Conservation (phyloP, 2,113 vertebrate species). For the Pterocles orientalis region DNA sequence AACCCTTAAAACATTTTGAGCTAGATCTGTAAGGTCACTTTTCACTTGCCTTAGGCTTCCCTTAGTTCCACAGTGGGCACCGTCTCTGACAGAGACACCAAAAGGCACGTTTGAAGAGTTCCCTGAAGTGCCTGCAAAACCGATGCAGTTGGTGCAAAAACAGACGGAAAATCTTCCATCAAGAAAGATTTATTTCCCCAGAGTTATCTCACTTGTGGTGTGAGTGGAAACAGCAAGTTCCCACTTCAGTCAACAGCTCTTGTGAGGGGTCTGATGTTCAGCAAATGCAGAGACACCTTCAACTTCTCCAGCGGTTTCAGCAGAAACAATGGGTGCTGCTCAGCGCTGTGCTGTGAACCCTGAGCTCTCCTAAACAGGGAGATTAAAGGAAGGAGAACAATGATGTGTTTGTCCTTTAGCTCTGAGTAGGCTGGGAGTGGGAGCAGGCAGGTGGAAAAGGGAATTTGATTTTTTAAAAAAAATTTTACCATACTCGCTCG, state of each 20-base stretch:
- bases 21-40: neutral
- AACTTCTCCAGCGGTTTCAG: neutral
- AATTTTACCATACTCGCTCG: neutral
- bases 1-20: neutral
- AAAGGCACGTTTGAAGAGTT: neutral
- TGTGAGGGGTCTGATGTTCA: neutral
- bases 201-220: neutral
- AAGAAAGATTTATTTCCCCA: neutral
- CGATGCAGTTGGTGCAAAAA: neutral
- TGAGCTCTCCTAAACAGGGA: neutral
- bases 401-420: neutral
- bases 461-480: neutral
- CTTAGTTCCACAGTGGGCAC: neutral
- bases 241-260: constrained; percentile 31
- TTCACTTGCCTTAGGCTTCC: neutral
- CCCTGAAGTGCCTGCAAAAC: neutral
- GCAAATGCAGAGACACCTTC: neutral
- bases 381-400: neutral
- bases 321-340: neutral
- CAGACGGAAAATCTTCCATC: neutral
- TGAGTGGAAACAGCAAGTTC: constrained; percentile 16
- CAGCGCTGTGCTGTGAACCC: neutral
- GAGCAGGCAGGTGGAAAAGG: neutral
- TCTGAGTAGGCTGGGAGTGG: neutral
- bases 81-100: neutral